phyloP scores from a whole-genome alignment of 2,113 vertebrate species.

The Eulacestoma nigropectus region DNA sequence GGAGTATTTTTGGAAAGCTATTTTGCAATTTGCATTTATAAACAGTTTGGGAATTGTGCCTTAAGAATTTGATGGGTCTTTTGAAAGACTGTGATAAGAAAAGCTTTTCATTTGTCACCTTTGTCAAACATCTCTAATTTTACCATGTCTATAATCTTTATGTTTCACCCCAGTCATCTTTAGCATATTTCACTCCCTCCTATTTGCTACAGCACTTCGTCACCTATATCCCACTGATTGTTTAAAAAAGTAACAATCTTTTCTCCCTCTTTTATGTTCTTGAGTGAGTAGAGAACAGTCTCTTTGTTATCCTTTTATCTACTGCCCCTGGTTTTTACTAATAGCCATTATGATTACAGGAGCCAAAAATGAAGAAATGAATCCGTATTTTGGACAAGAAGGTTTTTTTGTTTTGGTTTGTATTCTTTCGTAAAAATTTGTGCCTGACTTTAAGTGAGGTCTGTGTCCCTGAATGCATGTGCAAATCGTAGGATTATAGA shows the following conservation, averaged over 20 bases:
- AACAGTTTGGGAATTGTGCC: neutral
- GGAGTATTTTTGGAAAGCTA: neutral
- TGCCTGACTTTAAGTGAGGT: neutral
- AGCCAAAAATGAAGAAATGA: neutral
- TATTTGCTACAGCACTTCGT: neutral
- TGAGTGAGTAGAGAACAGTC: neutral
- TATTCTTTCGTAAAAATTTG: neutral
- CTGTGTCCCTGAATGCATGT: neutral
- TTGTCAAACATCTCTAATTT: constrained; percentile 4
- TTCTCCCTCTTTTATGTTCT: neutral
- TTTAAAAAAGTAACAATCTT: neutral
- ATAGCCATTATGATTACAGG: neutral
- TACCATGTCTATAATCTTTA: neutral
- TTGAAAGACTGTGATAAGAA: neutral
- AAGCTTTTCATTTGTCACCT: neutral
- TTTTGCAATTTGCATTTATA: neutral
- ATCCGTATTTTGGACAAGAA: neutral
- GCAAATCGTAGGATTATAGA: neutral
- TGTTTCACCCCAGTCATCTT: neutral
- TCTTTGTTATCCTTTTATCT: neutral
- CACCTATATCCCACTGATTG: neutral
- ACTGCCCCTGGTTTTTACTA: neutral
- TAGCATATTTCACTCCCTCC: neutral
- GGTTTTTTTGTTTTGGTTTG: too few species aligned
- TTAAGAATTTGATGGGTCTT: neutral